Percentiles rank a stretch among this genome's conserved stretches.
Evolutionary conservation across 2,888 invertebrate genomes (phyloP).

Genomic region (Ligdia adustata): DNA sequence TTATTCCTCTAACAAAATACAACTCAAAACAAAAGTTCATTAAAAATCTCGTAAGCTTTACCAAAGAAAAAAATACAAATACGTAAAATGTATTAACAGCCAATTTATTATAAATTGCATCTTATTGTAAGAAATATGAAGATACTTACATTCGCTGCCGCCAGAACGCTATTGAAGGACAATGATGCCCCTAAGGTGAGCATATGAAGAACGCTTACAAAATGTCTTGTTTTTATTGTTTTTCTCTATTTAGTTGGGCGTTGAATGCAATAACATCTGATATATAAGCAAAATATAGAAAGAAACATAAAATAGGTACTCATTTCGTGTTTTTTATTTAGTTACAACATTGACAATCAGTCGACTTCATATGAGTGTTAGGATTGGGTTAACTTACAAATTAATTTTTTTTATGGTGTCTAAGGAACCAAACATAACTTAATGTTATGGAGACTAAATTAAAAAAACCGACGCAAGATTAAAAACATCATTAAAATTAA

Average conservation of each 20-base stretch:
- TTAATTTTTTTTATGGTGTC: no score
- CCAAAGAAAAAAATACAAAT: constrained; percentile 1
- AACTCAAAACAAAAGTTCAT: background rate
- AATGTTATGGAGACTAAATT: no score
- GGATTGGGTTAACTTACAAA: no score
- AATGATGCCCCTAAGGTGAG: constrained; percentile 64
- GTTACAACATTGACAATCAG: no score
- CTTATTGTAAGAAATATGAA: constrained; percentile 61
- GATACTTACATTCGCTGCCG: constrained; percentile 34
- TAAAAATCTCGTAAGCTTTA: background rate
- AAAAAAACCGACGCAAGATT: no score
- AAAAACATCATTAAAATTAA: no score
- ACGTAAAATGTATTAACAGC: constrained; percentile 60
- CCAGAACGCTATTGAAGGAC: constrained; percentile 53
- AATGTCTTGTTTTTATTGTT: constrained; percentile 6
- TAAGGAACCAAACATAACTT: no score
- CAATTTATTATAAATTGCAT: constrained; percentile 54
- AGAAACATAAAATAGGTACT: no score
- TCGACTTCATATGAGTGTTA: no score
- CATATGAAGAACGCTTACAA: constrained; percentile 24
- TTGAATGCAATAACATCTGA: background rate
- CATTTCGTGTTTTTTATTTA: no score
- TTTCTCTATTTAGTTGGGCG: constrained; percentile 1
- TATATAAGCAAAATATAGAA: no score
- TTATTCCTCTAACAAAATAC: no score